Conservation (phyloP, 2,888 invertebrate species). For the Meiosimyza decipiens region DNA sequence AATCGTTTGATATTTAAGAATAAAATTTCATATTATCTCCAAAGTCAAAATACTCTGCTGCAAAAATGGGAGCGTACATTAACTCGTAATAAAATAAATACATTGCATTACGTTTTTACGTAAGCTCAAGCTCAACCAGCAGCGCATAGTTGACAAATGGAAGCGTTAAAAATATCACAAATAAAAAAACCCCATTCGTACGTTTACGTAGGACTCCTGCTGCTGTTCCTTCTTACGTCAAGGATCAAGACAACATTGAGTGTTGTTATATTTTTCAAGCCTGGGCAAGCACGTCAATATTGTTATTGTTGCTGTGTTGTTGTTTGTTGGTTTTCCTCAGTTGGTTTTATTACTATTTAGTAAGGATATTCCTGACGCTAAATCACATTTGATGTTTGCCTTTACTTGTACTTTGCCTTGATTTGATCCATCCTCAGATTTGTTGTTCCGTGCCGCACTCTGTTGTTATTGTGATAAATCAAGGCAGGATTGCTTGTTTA, state of each 20-base stretch:
- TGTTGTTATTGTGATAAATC: no score
- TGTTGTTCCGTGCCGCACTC: no score
- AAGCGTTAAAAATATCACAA: not conserved
- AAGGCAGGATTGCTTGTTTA: no score
- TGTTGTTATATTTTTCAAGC: not conserved
- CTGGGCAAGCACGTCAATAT: not conserved
- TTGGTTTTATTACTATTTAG: slow-evolving; percentile 8
- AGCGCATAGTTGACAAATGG: slow-evolving; percentile 8
- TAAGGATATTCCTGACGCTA: not conserved
- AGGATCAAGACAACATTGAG: not conserved
- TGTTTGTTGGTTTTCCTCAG: not conserved
- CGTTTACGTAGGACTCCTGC: not conserved
- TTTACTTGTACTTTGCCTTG: not conserved
- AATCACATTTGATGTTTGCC: slow-evolving; percentile 4
- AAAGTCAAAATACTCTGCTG: no score
- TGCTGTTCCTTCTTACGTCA: not conserved
- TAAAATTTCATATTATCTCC: no score
- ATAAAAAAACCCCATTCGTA: not conserved
- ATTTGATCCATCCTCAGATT: not conserved
- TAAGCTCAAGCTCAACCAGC: not conserved
- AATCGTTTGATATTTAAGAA: no score
- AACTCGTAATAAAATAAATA: not conserved
- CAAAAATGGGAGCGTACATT: no score
- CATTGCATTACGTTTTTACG: slow-evolving; percentile 1
- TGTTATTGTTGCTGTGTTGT: not conserved